Percentiles rank a stretch among this genome's conserved stretches.
Evolutionary conservation across 2,797 vertebrate genomes (phyloP).

Genomic region (Thalassophryne amazonica): DNA sequence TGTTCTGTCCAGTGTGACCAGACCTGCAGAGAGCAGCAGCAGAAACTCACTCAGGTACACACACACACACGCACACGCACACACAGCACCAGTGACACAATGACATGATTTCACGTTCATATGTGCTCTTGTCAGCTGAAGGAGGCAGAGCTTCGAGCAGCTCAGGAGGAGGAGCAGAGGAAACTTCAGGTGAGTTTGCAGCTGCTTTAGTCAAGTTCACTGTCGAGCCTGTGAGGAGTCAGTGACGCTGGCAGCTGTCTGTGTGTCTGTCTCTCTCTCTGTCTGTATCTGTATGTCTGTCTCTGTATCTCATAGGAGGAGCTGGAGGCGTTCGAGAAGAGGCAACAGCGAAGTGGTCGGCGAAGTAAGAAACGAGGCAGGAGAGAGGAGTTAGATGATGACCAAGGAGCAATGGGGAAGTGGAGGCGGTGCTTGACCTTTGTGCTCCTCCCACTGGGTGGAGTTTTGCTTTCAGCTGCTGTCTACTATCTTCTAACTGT

Average conservation of each 20-base stretch:
- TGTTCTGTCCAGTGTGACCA: conserved; percentile 81
- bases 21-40: conserved; percentile 84
- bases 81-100: background rate
- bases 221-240: too few relatives aligned
- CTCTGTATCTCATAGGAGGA: conserved; percentile 80
- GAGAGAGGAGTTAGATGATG: conserved; percentile 82
- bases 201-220: background rate
- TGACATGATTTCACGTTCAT: background rate
- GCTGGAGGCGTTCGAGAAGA: conserved; percentile 93
- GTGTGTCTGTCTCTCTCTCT: background rate
- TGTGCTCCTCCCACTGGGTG: conserved; percentile 79
- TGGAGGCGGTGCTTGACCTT: conserved; percentile 76
- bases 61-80: background rate
- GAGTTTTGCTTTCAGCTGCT: conserved; percentile 74
- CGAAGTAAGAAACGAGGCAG: conserved; percentile 82
- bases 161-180: conserved; percentile 60
- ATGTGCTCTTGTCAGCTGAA: conserved; percentile 35
- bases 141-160: conserved; percentile 57
- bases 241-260: too few relatives aligned
- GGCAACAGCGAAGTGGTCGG: conserved; percentile 86
- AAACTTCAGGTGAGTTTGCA: conserved; percentile 48
- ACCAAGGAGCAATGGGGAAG: conserved; percentile 71
- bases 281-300: conserved; percentile 7
- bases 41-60: conserved; percentile 84
- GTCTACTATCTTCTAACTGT: conserved; percentile 75